A percentile compares a stretch with the other conserved stretches of the same genome.
phyloP scores from a whole-genome alignment of 2,888 invertebrate species.

The Temnothorax rugatulus region DNA sequence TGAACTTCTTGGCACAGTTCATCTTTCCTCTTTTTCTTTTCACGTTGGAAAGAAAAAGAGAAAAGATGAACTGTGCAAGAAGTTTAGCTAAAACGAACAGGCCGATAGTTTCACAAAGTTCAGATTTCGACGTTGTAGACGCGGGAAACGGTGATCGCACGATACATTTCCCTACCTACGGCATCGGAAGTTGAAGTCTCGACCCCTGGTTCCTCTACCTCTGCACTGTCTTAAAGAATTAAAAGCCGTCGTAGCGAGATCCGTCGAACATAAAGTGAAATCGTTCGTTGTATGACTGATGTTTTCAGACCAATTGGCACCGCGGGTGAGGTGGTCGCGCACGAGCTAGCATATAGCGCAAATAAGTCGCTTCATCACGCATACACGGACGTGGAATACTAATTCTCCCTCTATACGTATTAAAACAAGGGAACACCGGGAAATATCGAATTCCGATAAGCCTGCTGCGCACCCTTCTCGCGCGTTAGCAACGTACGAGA shows the following conservation, averaged over 20 bases:
- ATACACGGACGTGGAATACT: conserved; percentile 79
- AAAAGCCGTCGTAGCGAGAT: conserved; percentile 32
- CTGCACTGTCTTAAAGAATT: conserved; percentile 49
- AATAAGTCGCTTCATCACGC: conserved; percentile 76
- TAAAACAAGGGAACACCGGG: conserved; percentile 39
- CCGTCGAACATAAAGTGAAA: conserved; percentile 48
- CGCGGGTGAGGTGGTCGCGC: conserved; percentile 77
- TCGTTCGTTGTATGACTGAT: conserved; percentile 76
- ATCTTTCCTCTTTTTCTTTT: no score
- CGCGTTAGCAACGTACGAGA: conserved; percentile 33
- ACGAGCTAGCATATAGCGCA: conserved; percentile 76
- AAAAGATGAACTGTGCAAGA: no score
- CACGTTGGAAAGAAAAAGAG: no score
- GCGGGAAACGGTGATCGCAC: not conserved
- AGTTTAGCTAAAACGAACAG: no score
- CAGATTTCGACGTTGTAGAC: not conserved
- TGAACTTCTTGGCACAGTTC: no score
- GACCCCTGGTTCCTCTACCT: conserved; percentile 10
- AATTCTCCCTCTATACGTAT: conserved; percentile 49
- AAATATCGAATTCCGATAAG: conserved; percentile 45
- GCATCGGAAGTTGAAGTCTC: conserved; percentile 16
- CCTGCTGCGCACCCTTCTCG: conserved; percentile 9
- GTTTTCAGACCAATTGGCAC: conserved; percentile 81
- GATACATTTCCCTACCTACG: not conserved
- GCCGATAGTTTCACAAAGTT: not conserved